phyloP scores from a whole-genome alignment of 2,797 vertebrate species.

The Gephyroberyx darwinii region DNA sequence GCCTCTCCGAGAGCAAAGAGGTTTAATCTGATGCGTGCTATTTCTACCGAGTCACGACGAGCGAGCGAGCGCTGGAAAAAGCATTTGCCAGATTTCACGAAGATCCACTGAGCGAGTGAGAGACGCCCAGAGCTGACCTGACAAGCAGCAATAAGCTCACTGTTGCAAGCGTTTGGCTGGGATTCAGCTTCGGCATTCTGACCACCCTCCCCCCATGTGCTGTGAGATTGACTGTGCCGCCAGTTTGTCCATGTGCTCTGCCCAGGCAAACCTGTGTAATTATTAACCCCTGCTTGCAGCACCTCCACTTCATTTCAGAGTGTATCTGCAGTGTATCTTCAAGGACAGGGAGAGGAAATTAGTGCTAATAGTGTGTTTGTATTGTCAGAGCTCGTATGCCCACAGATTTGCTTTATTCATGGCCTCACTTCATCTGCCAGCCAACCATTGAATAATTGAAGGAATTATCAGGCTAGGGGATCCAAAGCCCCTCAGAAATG shows the following conservation, averaged over 20 bases:
- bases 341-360: constrained; percentile 67
- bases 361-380: constrained; percentile 67
- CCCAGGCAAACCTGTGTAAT: constrained; percentile 41
- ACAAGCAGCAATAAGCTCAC: constrained; percentile 52
- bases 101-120: constrained; percentile 10
- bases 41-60: constrained; percentile 1
- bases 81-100: constrained; percentile 35
- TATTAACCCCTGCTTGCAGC: constrained; percentile 38
- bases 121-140: constrained; percentile 50
- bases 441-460: constrained; percentile 80
- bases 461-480: constrained; percentile 78
- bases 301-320: constrained; percentile 40
- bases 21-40: constrained; percentile 48
- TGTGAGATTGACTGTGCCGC: constrained; percentile 47
- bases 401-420: constrained; percentile 78
- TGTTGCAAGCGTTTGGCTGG: constrained; percentile 51
- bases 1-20: constrained; percentile 29
- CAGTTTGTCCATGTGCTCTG: constrained; percentile 30
- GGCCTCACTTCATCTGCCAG: constrained; percentile 75
- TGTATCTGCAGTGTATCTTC: constrained; percentile 42
- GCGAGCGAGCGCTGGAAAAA: too few relatives aligned
- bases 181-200: constrained; percentile 35
- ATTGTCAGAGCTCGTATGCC: constrained; percentile 62
- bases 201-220: constrained; percentile 36
- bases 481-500: constrained; percentile 80